These are phyloP conservation scores for Drosophila histrio DNA, from an alignment of 2,888 invertebrate species.

Conservation along the genomic window DNA sequence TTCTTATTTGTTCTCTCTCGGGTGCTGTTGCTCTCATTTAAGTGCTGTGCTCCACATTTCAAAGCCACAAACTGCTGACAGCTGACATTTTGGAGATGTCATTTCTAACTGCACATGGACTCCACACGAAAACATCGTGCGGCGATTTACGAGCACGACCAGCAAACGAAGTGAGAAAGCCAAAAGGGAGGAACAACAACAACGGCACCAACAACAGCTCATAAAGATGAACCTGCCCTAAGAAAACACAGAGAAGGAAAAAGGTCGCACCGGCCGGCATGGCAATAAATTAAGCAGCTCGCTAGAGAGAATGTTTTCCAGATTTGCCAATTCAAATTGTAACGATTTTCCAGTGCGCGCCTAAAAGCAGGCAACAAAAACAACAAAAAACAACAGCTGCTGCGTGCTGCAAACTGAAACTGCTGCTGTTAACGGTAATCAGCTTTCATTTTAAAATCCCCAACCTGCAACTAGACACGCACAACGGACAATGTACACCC, in stretches of 20 bases:
- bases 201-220: constrained; percentile 18
- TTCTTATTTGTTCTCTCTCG: background rate
- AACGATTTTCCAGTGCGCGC: constrained; percentile 9
- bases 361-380: constrained; percentile 19
- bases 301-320: background rate
- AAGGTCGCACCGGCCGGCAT: constrained; percentile 59
- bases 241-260: constrained; percentile 27
- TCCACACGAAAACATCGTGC: constrained; percentile 29
- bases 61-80: constrained; percentile 71
- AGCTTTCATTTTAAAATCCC: constrained; percentile 51
- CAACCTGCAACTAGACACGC: constrained; percentile 23
- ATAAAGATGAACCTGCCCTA: constrained; percentile 60
- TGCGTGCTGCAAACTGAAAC: constrained; percentile 15
- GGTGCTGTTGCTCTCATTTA: constrained; percentile 7
- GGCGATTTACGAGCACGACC: constrained; percentile 53
- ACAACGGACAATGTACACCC: constrained; percentile 12
- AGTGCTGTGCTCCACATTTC: constrained; percentile 61
- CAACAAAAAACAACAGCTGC: background rate
- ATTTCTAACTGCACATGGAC: constrained; percentile 45
- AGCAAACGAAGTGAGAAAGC: constrained; percentile 47
- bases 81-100: constrained; percentile 68
- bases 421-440: constrained; percentile 46
- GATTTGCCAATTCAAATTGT: background rate
- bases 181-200: constrained; percentile 21
- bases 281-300: constrained; percentile 23